Evolutionary conservation across 2,888 invertebrate genomes (phyloP).

Genomic region (Mamestra brassicae): DNA sequence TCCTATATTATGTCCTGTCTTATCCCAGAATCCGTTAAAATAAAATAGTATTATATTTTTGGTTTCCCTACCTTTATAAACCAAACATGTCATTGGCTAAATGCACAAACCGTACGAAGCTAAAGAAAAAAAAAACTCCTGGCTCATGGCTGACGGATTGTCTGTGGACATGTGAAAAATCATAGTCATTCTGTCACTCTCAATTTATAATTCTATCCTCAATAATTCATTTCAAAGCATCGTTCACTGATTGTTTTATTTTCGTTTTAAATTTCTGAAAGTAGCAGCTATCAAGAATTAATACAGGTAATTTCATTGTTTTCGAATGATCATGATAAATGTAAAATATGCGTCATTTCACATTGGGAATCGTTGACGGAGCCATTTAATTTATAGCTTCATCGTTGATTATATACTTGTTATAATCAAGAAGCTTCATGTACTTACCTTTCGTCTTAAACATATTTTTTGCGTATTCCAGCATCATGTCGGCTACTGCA

Average conservation of each 20-base stretch:
- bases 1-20: too few species aligned
- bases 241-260: background rate
- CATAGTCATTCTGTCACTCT: background rate
- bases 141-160: too few species aligned
- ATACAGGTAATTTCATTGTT: conserved; percentile 7
- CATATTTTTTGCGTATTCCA: conserved; percentile 28
- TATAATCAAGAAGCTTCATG: too few species aligned
- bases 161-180: background rate
- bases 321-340: background rate
- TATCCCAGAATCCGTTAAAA: too few species aligned
- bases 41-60: too few species aligned
- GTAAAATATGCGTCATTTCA: background rate
- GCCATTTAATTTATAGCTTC: background rate
- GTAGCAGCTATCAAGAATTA: background rate
- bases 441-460: too few species aligned
- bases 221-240: background rate
- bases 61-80: too few species aligned
- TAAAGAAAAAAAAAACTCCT: too few species aligned
- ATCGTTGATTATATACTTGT: too few species aligned
- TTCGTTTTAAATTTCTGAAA: conserved; percentile 8
- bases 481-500: conserved; percentile 92
- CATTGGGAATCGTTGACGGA: background rate
- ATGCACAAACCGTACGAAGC: too few species aligned
- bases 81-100: too few species aligned
- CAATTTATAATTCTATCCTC: background rate